Conservation (phyloP, 2,888 invertebrate genomes). For the Synergus umbraculus region DNA sequence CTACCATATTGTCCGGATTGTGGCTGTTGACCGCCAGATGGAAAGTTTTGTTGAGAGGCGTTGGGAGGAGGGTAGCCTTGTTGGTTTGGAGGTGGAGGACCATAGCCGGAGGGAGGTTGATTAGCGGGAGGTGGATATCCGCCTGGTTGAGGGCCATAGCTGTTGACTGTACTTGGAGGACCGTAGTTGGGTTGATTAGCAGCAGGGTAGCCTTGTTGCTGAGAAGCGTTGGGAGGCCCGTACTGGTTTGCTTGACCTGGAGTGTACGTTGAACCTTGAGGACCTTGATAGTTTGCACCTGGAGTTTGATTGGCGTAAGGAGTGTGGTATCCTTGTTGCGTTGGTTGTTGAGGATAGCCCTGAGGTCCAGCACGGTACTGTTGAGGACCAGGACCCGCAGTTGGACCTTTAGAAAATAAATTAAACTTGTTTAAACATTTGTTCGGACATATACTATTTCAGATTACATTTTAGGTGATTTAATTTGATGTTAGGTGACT, state of each 20-base stretch:
- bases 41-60: conserved; percentile 75
- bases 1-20: conserved; percentile 75
- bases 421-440: background rate
- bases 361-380: conserved; percentile 77
- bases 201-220: conserved; percentile 82
- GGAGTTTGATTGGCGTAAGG: conserved; percentile 80
- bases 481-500: background rate
- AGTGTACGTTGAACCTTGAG: conserved; percentile 74
- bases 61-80: conserved; percentile 83
- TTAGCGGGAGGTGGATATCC: conserved; percentile 82
- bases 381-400: conserved; percentile 80
- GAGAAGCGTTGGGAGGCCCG: conserved; percentile 81
- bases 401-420: conserved; percentile 69
- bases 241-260: conserved; percentile 81
- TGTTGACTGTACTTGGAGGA: conserved; percentile 71
- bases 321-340: conserved; percentile 80
- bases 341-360: conserved; percentile 83
- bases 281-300: conserved; percentile 82
- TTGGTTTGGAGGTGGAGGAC: conserved; percentile 83
- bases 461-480: background rate
- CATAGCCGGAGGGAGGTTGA: conserved; percentile 81
- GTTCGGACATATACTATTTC: background rate
- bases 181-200: conserved; percentile 79
- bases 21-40: conserved; percentile 76
- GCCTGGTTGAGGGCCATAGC: conserved; percentile 75